Conservation (phyloP, 2,797 vertebrate species). For the Silurus lanzhouensis region DNA sequence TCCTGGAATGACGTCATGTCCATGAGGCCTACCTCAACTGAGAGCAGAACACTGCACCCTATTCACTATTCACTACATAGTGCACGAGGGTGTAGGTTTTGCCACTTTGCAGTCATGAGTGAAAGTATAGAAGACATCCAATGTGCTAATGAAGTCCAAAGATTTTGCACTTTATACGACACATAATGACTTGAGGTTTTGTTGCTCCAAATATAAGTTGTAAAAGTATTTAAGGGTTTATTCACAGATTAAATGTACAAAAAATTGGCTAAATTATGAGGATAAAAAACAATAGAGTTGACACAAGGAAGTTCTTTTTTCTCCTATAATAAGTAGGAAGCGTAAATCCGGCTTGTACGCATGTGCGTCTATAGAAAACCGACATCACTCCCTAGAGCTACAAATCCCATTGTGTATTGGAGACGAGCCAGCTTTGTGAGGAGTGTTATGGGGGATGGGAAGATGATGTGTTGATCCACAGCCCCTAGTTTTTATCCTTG, state of each 20-base stretch:
- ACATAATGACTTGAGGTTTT: not conserved
- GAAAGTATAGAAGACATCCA: not conserved
- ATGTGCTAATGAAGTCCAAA: not conserved
- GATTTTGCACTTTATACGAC: not conserved
- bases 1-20: conserved; percentile 12
- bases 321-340: not conserved
- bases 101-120: conserved; percentile 1
- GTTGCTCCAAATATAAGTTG: not conserved
- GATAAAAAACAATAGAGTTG: not conserved
- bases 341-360: not conserved
- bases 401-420: conserved; percentile 41
- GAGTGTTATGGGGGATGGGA: conserved; percentile 34
- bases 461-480: conserved; percentile 47
- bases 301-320: not conserved
- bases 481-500: conserved; percentile 24
- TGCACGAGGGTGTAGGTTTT: not conserved
- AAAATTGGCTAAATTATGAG: not conserved
- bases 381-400: conserved; percentile 9
- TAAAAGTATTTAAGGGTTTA: not conserved
- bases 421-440: conserved; percentile 29
- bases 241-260: not conserved
- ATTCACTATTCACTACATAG: conserved; percentile 16
- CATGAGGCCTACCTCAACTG: not conserved
- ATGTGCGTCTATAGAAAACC: not conserved
- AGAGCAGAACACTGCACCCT: conserved; percentile 13